Evolutionary conservation across 2,113 vertebrate species (phyloP), one percentile per base, ranked within the genome.

Genomic region (Phoxinus phoxinus): DNA sequence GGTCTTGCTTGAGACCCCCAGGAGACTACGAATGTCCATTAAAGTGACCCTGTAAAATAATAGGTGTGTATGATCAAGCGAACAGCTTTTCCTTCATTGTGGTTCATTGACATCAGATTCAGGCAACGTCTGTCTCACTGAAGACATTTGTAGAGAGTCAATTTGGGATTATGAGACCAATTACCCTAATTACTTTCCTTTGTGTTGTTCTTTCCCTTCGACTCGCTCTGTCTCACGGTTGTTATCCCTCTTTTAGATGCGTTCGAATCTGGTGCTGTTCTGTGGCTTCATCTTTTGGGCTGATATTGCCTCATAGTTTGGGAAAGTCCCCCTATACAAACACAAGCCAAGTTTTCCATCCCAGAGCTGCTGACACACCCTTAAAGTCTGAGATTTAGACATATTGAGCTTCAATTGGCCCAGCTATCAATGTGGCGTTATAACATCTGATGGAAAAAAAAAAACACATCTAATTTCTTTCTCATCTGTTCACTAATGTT

Each of bases 141-240:
- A 89, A 87, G 84, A 85, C 83, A 88, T 89, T 94, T 93, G 41
- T 91, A 89, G 86, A 93, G 90, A 92, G 89, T 92, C 86, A 91
- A 90, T 94, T 92, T 94, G 88, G 91, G 92, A 94, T 92, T 91
- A 92, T 86, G 93, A 93, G 93, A 94, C 93, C 92, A 95, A 94
- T 95, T 95, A 94, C 90, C 90, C 89, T 93, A 93, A 94, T 95
- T 92, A 90, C 92, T 90, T 92, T 92, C 78, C 83, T 90, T 92
- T 91, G 88, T 90, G 75, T 63, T 87, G 58, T 53, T 58, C 67
- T 86, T 86, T 88, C 58, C 46, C 41, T 87, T 53, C 53, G 56
- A 67, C 85, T 71, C 21, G 37, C 11, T 81, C 48, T 84, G 21
- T 77, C 51, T 72, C 56, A 53, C 69, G 37, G 85, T 90, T 89